Base-by-base conservation (phyloP, 2,888 invertebrate genomes). In the Perizoma flavofasciatum region DNA sequence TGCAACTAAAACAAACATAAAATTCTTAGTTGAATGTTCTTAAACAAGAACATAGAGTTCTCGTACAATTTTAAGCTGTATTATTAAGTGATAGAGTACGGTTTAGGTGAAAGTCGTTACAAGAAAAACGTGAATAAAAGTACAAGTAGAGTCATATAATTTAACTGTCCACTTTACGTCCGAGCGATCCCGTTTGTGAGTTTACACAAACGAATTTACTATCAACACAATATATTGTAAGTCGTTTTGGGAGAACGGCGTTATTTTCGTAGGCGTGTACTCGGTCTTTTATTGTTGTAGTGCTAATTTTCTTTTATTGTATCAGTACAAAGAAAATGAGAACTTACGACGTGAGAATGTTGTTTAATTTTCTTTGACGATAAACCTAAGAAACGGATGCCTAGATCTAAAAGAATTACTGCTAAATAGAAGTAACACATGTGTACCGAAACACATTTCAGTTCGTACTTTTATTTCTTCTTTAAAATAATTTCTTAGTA, bases 271-370 rank as follows among this genome's bases (percentile, higher is more conserved):
- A 46, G 49, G 59, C 49, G 47, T 48, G 43, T 50, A 39, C 50
- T 55, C 44, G 32, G 2, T 46, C 49, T 45, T 61, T 63, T 61
- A 58, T 51, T 49, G 59, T 49, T 60, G 50, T 61, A 59, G 53
- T 54, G 58, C 61, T 65, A 54, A 67, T 65, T 65, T 65, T 56
- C 55, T 65, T 67, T 65, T 63, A 67, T 58, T 59, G 58, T 39
- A 10, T 39, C 44, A 52, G 55, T 49, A 46, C 63, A 63, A 65
- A 50, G 50, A 63, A 64, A 59, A 62, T 49, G 60, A 52, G 49
- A 9, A 41, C 56, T 48, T 64, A 57, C 51, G 34, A 61, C 64
- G 55, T 57, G 52, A 44, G 46, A 59, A 59, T 54, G 61, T 58
- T 63, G 60, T 60, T 64, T 66, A 60, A 66, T 68, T 62, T 68